A percentile compares a stretch with the other conserved stretches of the same genome.
phyloP scores from a whole-genome alignment of 2,113 vertebrate genomes.

The Pogonocichla stellata region DNA sequence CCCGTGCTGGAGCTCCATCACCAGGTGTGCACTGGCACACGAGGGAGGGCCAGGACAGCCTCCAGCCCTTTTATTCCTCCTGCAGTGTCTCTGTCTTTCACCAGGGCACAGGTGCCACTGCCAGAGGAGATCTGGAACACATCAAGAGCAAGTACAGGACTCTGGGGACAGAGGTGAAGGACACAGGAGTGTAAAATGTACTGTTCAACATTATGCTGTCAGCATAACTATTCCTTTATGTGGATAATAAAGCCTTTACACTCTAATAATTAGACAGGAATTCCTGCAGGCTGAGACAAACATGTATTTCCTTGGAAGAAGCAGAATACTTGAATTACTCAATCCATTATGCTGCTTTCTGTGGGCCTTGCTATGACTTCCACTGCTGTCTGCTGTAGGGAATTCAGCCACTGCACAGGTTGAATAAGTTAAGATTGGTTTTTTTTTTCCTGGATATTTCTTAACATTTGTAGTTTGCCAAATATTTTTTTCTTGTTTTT shows the following conservation, averaged over 20 bases:
- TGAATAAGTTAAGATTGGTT: neutral
- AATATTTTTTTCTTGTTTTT: neutral
- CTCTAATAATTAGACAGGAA: neutral
- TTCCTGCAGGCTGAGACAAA: neutral
- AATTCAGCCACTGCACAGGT: neutral
- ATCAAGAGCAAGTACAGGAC: neutral
- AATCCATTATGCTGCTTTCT: neutral
- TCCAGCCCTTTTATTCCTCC: neutral
- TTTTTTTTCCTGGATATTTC: neutral
- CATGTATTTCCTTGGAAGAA: neutral
- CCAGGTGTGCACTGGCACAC: fast-evolving
- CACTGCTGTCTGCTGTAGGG: neutral
- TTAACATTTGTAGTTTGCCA: neutral
- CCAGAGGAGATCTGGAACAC: neutral
- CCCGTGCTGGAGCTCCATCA: neutral
- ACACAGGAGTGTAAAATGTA: neutral
- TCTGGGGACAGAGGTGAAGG: neutral
- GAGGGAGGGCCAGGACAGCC: neutral
- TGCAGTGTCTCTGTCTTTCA: neutral
- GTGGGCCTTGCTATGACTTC: neutral
- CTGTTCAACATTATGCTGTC: neutral
- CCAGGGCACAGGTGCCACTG: neutral
- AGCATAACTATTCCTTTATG: neutral
- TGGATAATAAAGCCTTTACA: neutral
- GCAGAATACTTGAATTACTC: neutral